A percentile compares a stretch with the other conserved stretches of the same genome.
Evolutionary conservation across 2,797 vertebrate species (phyloP).

Genomic region (Enteromius viviparus): DNA sequence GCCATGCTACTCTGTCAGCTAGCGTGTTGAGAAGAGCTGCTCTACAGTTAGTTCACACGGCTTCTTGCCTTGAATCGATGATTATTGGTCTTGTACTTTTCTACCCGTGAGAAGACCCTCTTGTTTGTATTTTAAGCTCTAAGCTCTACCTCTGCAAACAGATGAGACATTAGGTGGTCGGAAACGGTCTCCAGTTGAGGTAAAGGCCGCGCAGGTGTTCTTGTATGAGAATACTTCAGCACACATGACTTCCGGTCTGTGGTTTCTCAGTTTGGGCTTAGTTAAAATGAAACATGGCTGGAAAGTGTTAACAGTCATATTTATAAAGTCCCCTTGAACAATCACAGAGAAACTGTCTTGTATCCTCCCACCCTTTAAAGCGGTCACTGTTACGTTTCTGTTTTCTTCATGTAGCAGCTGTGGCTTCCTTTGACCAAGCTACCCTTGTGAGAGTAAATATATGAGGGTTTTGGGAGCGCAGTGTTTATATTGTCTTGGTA

Average conservation of each 20-base stretch:
- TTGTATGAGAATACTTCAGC: slow-evolving; percentile 34
- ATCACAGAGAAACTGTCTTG: slow-evolving; percentile 27
- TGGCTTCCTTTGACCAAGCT: slow-evolving; percentile 2
- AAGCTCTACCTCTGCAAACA: neutral
- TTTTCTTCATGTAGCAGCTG: slow-evolving; percentile 19
- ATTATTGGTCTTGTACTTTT: slow-evolving; percentile 8
- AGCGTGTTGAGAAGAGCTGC: neutral
- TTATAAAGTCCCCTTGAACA: slow-evolving; percentile 39
- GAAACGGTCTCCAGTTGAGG: slow-evolving; percentile 32
- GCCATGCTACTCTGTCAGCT: neutral
- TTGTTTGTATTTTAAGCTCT: neutral
- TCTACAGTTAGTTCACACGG: neutral
- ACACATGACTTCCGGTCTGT: slow-evolving; percentile 39
- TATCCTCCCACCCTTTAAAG: slow-evolving; percentile 52
- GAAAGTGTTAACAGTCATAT: slow-evolving; percentile 47
- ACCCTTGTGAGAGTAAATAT: neutral
- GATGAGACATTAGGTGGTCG: slow-evolving; percentile 41
- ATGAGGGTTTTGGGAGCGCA: neutral
- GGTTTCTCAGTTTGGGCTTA: slow-evolving; percentile 42
- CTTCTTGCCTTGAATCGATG: neutral
- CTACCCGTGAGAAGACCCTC: slow-evolving; percentile 15
- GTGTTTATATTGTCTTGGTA: neutral
- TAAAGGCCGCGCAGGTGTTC: slow-evolving; percentile 12
- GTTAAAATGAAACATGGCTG: slow-evolving; percentile 18
- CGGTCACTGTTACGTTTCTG: slow-evolving; percentile 33